These are phyloP conservation scores for Resseliella maxima DNA, from an alignment of 2,888 invertebrate species.

Conservation along the genomic window DNA sequence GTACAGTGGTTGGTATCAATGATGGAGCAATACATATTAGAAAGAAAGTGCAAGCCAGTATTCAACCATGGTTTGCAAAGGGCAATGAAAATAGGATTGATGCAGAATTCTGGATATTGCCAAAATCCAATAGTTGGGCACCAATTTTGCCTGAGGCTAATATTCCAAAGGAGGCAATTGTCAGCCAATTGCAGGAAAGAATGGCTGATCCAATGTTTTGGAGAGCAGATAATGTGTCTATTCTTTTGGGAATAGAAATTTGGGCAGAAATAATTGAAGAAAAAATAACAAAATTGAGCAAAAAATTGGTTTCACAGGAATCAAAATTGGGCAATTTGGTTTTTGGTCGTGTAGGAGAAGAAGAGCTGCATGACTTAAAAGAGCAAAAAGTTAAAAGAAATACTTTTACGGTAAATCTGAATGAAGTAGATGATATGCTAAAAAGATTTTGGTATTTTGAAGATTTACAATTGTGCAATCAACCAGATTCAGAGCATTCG, in stretches of 20 bases:
- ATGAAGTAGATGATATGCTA: too few species aligned
- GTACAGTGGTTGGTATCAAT: background rate
- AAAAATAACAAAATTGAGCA: background rate
- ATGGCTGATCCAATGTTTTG: slow-evolving; percentile 7
- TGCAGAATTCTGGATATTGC: background rate
- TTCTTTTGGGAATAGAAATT: background rate
- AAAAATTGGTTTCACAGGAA: background rate
- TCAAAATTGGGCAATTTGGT: slow-evolving; percentile 10
- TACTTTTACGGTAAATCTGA: too few species aligned
- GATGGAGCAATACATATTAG: background rate
- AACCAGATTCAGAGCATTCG: too few species aligned
- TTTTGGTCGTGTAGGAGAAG: background rate
- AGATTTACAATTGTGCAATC: too few species aligned
- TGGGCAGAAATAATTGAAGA: background rate
- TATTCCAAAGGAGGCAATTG: background rate
- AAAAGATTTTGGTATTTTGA: too few species aligned
- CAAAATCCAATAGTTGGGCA: background rate
- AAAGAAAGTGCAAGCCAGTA: background rate
- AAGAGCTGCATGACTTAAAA: too few species aligned
- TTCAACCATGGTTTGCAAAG: background rate
- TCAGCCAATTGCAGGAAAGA: background rate
- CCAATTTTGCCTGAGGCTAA: background rate
- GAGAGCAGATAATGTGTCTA: background rate
- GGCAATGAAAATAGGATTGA: background rate
- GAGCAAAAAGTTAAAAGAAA: too few species aligned